These are phyloP conservation scores for Copsychus sechellarum DNA, from an alignment of 2,113 vertebrate genomes.

Conservation along the genomic window DNA sequence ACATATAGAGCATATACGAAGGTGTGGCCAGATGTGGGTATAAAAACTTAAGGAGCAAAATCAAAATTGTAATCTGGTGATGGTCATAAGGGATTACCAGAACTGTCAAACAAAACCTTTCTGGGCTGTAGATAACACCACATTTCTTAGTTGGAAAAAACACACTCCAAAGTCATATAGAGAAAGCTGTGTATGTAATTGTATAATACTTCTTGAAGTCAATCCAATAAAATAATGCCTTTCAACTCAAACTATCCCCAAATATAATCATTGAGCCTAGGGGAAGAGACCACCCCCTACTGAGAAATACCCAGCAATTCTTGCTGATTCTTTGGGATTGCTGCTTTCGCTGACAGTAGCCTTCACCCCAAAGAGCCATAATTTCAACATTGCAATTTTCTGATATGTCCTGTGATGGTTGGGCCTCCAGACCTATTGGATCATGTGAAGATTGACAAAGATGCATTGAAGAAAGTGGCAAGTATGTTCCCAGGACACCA, in stretches of 20 bases:
- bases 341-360: background rate
- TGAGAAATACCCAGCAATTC: background rate
- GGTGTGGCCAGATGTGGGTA: background rate
- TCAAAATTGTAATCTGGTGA: constrained; percentile 2
- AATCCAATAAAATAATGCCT: constrained; percentile 22
- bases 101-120: constrained; percentile 38
- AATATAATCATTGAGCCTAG: background rate
- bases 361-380: background rate
- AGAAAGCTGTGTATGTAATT: background rate
- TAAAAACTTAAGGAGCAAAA: background rate
- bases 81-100: constrained; percentile 22
- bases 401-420: background rate
- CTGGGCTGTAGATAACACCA: constrained; percentile 3
- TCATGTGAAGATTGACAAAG: background rate
- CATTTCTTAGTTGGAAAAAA: background rate
- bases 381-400: background rate
- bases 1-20: background rate
- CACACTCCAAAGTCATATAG: background rate
- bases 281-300: background rate
- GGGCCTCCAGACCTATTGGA: background rate
- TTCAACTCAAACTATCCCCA: background rate
- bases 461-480: background rate
- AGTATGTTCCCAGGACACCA: background rate
- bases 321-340: background rate
- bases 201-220: constrained; percentile 1